Conservation (phyloP, 2,888 invertebrate genomes). For the Vannuccia rotundouncinata region DNA sequence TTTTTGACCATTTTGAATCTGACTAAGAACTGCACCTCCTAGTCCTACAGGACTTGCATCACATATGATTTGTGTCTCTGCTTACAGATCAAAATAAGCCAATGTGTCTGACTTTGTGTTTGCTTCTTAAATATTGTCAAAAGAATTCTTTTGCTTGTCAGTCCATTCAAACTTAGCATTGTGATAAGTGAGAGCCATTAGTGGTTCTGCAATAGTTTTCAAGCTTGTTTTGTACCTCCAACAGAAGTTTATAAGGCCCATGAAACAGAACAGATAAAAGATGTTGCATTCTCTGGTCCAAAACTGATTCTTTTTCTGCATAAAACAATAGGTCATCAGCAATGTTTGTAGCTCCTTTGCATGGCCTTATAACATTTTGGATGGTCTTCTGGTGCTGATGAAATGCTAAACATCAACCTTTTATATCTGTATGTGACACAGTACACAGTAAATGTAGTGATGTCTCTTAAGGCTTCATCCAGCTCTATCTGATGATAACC, state of each 20-base stretch:
- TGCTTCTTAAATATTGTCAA: slow-evolving; percentile 23
- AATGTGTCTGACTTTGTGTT: slow-evolving; percentile 30
- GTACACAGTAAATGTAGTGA: too few species aligned
- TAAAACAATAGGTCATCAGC: too few species aligned
- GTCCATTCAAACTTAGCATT: slow-evolving; percentile 31
- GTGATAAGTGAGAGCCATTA: slow-evolving; percentile 29
- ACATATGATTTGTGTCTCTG: slow-evolving; percentile 27
- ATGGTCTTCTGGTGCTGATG: too few species aligned
- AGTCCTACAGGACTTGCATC: slow-evolving; percentile 32
- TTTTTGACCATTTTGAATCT: slow-evolving; percentile 26
- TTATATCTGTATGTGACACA: too few species aligned
- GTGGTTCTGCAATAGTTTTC: slow-evolving; percentile 27
- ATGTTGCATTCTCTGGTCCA: too few species aligned
- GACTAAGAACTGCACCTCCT: slow-evolving; percentile 22
- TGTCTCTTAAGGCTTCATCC: slow-evolving; percentile 34
- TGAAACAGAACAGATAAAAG: too few species aligned
- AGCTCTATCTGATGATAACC: slow-evolving; percentile 44
- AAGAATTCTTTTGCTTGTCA: slow-evolving; percentile 22
- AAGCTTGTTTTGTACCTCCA: slow-evolving; percentile 31
- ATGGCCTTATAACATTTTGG: too few species aligned
- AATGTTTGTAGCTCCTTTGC: too few species aligned
- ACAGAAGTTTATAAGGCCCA: slow-evolving; percentile 33
- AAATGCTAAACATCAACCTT: too few species aligned
- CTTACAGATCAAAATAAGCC: slow-evolving; percentile 28
- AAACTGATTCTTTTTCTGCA: too few species aligned